phyloP scores from a whole-genome alignment of 2,797 vertebrate genomes.

The Percopsis omiscomaycus region DNA sequence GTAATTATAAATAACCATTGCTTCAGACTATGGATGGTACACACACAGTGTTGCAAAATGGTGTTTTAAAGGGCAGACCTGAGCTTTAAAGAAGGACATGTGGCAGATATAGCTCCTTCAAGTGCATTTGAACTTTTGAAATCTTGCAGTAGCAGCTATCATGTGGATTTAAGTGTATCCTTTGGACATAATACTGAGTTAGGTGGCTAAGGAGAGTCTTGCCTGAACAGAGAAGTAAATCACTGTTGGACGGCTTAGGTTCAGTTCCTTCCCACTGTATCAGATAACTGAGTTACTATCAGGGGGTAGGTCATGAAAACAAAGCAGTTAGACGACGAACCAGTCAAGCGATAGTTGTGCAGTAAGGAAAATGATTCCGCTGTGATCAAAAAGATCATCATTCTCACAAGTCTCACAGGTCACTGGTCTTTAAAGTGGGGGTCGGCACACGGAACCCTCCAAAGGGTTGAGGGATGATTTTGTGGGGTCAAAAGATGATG shows the following conservation, averaged over 20 bases:
- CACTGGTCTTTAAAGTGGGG: too few relatives aligned
- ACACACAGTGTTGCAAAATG: neutral
- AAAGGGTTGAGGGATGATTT: too few relatives aligned
- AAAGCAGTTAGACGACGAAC: slow-evolving; percentile 55
- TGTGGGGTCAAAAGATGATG: too few relatives aligned
- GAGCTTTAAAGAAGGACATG: neutral
- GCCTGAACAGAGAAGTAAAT: slow-evolving; percentile 57
- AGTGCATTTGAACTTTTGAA: neutral
- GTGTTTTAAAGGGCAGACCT: neutral
- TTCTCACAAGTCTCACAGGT: neutral
- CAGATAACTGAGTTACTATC: slow-evolving; percentile 58
- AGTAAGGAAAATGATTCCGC: slow-evolving; percentile 27
- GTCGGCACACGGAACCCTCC: too few relatives aligned
- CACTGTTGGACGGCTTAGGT: slow-evolving; percentile 45
- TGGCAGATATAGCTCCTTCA: neutral
- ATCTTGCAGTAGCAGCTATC: slow-evolving; percentile 1
- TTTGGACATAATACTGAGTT: slow-evolving; percentile 29
- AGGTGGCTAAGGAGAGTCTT: slow-evolving; percentile 39
- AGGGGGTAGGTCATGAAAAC: slow-evolving; percentile 62
- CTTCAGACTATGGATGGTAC: neutral
- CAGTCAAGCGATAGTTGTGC: slow-evolving; percentile 49
- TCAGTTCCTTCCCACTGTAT: slow-evolving; percentile 67
- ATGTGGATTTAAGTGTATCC: slow-evolving; percentile 28
- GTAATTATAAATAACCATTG: slow-evolving; percentile 8
- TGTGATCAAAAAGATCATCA: neutral